Evolutionary conservation across 1,140 invertebrate species (phyloP).

Genomic region (Linepithema humile): DNA sequence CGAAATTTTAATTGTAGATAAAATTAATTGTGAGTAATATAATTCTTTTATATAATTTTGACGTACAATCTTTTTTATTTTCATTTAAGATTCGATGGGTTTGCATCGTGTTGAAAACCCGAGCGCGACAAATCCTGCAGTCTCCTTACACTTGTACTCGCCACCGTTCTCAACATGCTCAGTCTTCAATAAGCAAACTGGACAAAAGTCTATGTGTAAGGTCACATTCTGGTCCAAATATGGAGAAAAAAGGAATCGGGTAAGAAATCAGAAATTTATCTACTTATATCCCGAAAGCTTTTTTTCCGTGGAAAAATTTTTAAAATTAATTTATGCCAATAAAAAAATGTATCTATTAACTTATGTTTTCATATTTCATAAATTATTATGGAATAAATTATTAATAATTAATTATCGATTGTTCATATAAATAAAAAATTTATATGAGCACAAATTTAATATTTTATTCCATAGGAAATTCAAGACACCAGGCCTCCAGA

Average conservation of each 20-base stretch:
- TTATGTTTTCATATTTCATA: too few species aligned
- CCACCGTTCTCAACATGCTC: slow-evolving; percentile 96
- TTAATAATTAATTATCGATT: too few species aligned
- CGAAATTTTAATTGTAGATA: too few species aligned
- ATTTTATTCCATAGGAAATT: slow-evolving; percentile 75
- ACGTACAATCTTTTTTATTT: not conserved
- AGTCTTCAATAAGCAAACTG: slow-evolving; percentile 96
- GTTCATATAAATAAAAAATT: too few species aligned
- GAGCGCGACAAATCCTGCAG: slow-evolving; percentile 93
- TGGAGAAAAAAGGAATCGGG: slow-evolving; percentile 88
- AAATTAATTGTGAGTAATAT: not conserved
- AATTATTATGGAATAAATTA: too few species aligned
- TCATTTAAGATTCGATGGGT: slow-evolving; percentile 92
- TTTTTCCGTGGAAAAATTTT: too few species aligned
- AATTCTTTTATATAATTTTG: not conserved
- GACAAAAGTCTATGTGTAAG: slow-evolving; percentile 87
- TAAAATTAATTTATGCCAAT: too few species aligned
- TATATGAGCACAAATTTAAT: too few species aligned
- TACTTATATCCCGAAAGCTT: not conserved
- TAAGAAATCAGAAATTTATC: slow-evolving; percentile 63
- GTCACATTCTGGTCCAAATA: slow-evolving; percentile 97
- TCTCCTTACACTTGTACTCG: slow-evolving; percentile 98
- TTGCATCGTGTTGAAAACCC: slow-evolving; percentile 98
- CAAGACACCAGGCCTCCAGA: slow-evolving; percentile 81
- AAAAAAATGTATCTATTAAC: too few species aligned